phyloP scores from a whole-genome alignment of 1,140 invertebrate genomes.

The Cherax quadricarinatus region DNA sequence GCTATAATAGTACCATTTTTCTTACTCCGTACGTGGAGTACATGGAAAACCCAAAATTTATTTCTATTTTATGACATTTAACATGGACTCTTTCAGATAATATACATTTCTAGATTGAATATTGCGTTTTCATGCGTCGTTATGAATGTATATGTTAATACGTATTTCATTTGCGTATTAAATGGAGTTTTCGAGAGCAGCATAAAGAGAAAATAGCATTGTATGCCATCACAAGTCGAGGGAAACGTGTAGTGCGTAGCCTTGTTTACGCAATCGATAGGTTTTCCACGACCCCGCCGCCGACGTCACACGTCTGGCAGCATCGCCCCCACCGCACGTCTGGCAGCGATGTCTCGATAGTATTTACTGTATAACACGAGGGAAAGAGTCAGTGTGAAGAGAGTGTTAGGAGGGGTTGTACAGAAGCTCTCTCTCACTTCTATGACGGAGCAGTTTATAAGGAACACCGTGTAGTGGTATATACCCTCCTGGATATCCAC shows the following conservation, averaged over 20 bases:
- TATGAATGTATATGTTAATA: not conserved
- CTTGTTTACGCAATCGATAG: constrained; percentile 61
- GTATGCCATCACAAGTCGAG: not conserved
- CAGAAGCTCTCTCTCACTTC: not conserved
- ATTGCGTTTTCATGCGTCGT: too few relatives aligned
- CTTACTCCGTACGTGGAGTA: too few relatives aligned
- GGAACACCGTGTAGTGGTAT: too few relatives aligned
- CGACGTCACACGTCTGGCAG: constrained; percentile 13
- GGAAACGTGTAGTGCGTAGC: not conserved
- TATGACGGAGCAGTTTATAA: not conserved
- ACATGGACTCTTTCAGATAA: too few relatives aligned
- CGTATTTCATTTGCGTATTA: not conserved
- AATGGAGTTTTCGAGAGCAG: not conserved
- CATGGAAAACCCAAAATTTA: too few relatives aligned
- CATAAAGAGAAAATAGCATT: not conserved
- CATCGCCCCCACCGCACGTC: not conserved
- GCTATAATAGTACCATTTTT: too few relatives aligned
- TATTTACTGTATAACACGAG: constrained; percentile 63
- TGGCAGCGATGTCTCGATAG: not conserved
- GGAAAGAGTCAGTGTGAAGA: constrained; percentile 32
- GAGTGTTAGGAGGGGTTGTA: not conserved
- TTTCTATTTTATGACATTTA: not conserved
- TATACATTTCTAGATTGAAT: too few relatives aligned
- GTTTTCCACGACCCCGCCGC: constrained; percentile 15
- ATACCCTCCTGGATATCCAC: too few relatives aligned